A percentile compares a stretch with the other conserved stretches of the same genome.
Evolutionary conservation across 1,140 invertebrate species (phyloP).

Genomic region (Tetranychus cinnabarinus): DNA sequence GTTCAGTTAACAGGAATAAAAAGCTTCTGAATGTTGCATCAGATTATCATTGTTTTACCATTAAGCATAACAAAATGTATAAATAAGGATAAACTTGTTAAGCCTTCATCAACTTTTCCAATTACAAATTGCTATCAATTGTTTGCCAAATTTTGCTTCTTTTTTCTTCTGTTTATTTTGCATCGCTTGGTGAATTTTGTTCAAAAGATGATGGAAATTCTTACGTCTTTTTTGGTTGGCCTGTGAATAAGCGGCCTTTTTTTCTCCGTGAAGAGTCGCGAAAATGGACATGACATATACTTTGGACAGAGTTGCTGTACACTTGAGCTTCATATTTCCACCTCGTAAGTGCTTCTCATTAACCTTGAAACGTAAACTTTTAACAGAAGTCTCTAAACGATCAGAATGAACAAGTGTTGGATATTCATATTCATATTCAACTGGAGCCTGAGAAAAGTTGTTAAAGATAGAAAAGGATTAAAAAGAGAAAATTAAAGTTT

Average conservation of each 20-base stretch:
- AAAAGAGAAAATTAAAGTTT: neutral
- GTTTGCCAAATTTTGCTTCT: too few relatives aligned
- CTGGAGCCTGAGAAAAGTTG: neutral
- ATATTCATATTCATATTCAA: neutral
- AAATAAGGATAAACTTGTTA: too few relatives aligned
- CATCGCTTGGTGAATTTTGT: too few relatives aligned
- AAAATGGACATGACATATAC: slow-evolving; percentile 37
- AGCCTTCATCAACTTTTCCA: too few relatives aligned
- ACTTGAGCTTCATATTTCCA: slow-evolving; percentile 17
- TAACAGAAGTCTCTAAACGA: slow-evolving; percentile 17
- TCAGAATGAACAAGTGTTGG: neutral
- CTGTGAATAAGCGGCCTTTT: neutral
- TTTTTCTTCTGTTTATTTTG: too few relatives aligned
- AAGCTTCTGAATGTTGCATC: too few relatives aligned
- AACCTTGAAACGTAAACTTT: slow-evolving; percentile 16
- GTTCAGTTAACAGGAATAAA: too few relatives aligned
- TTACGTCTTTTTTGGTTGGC: too few relatives aligned
- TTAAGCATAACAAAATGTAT: too few relatives aligned
- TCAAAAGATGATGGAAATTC: too few relatives aligned
- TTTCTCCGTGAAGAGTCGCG: neutral
- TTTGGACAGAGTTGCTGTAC: slow-evolving; percentile 27
- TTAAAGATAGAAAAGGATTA: neutral
- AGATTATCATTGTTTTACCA: too few relatives aligned
- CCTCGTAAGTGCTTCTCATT: slow-evolving; percentile 15
- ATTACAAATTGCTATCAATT: too few relatives aligned